Percentiles rank a stretch among this genome's conserved stretches.
Evolutionary conservation across 2,113 vertebrate species (phyloP).

Genomic region (Gymnobelideus leadbeateri): DNA sequence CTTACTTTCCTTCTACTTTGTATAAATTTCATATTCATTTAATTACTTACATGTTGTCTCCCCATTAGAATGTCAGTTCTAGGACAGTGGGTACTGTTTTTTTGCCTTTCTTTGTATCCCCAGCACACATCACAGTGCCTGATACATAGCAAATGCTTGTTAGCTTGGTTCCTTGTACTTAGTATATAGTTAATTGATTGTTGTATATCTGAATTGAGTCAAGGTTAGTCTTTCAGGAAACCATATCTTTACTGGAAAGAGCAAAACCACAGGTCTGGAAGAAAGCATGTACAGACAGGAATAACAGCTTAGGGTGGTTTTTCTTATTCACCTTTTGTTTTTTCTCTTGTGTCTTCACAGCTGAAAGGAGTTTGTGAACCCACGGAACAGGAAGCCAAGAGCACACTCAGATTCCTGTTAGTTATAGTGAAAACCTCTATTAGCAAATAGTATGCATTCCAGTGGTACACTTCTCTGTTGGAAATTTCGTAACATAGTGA

Average conservation of each 20-base stretch:
- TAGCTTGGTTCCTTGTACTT: background rate
- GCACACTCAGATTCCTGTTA: background rate
- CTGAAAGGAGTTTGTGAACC: background rate
- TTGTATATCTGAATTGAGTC: background rate
- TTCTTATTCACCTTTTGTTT: background rate
- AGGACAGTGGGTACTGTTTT: background rate
- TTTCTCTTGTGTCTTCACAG: background rate
- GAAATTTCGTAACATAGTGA: background rate
- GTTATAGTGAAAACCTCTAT: background rate
- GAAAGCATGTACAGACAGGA: background rate
- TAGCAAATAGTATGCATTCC: background rate
- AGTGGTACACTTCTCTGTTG: background rate
- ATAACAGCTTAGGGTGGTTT: background rate
- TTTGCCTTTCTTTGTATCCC: background rate
- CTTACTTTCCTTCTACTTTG: background rate
- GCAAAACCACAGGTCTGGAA: background rate
- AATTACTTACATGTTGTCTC: background rate
- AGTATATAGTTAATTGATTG: background rate
- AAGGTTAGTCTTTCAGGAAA: background rate
- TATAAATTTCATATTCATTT: background rate
- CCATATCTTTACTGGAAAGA: background rate
- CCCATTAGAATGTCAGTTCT: background rate
- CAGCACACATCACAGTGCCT: background rate
- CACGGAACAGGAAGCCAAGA: background rate
- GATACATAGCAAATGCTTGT: background rate